A percentile compares a stretch with the other conserved stretches of the same genome.
Evolutionary conservation across 30 jellyfish, hydroid and myxozoan genomes (phyloP).

Genomic region (Catostylus mosaicus): DNA sequence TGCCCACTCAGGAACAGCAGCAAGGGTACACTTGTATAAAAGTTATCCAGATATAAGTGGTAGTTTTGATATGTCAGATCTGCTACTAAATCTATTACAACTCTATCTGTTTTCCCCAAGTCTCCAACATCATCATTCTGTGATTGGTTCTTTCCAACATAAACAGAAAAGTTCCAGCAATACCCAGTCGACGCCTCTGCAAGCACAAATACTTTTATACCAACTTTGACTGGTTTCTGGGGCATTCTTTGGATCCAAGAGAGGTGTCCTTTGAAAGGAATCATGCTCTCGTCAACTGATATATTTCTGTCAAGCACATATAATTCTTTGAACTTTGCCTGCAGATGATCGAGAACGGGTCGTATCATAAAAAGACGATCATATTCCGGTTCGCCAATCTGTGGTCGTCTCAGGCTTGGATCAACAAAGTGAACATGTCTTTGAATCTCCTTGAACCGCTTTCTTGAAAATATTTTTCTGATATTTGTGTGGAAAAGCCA

Average conservation of each 20-base stretch:
- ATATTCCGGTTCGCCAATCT: no score
- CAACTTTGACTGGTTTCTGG: constrained; percentile 69
- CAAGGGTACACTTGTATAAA: not conserved
- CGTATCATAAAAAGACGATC: constrained; percentile 43
- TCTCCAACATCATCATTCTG: no score
- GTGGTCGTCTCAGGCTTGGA: constrained; percentile 26
- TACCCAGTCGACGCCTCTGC: constrained; percentile 32
- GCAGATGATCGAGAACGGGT: constrained; percentile 77
- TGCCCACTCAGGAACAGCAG: not conserved
- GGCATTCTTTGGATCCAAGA: constrained; percentile 64
- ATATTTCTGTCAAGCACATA: constrained; percentile 33
- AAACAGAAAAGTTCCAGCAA: constrained; percentile 22
- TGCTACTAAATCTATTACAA: no score
- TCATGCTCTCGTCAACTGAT: constrained; percentile 74
- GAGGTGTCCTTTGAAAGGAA: constrained; percentile 79
- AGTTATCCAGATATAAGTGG: not conserved
- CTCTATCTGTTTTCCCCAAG: no score
- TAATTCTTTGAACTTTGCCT: constrained; percentile 39
- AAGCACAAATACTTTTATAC: constrained; percentile 24
- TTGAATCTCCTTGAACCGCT: constrained; percentile 63
- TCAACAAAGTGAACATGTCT: constrained; percentile 34
- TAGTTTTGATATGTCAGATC: no score
- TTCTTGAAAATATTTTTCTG: constrained; percentile 9
- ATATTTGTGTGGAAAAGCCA: constrained; percentile 25
- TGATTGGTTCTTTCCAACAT: constrained; percentile 3